Evolutionary conservation across 92 coral and sea anemone species (phyloP).

Genomic region (Umimayanthus chanpuru): DNA sequence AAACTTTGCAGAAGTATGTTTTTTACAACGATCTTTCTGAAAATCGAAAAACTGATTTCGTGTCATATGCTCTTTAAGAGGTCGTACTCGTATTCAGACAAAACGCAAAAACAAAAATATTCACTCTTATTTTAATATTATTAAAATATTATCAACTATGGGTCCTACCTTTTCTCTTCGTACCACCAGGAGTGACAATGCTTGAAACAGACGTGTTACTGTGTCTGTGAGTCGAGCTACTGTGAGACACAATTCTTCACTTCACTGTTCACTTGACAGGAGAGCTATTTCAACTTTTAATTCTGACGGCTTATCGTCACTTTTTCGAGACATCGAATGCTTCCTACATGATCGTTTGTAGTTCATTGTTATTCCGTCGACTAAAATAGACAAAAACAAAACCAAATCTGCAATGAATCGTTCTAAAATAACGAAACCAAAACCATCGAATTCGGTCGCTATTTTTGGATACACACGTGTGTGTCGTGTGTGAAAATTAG

Average conservation of each 20-base stretch:
- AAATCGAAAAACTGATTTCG: no score
- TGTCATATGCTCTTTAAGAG: no score
- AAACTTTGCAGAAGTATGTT: no score
- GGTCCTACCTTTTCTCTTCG: not conserved
- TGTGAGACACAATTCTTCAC: not conserved
- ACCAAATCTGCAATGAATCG: not conserved
- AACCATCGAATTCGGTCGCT: slow-evolving; percentile 11
- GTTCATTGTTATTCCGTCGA: not conserved
- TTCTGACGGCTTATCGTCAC: no score
- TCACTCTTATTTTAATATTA: no score
- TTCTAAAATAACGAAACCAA: slow-evolving; percentile 8
- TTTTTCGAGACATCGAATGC: not conserved
- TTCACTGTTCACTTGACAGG: not conserved
- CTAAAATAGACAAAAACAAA: slow-evolving; percentile 14
- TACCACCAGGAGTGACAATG: slow-evolving; percentile 13
- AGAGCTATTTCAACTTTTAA: no score
- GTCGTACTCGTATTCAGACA: no score
- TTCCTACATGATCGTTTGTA: not conserved
- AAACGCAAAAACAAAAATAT: no score
- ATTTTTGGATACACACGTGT: no score
- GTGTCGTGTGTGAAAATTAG: no score
- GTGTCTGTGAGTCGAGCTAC: not conserved
- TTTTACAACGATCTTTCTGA: no score
- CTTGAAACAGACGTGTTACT: not conserved
- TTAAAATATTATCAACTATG: no score